Conservation (phyloP, 2,113 vertebrate genomes). For the Ammodytes marinus region DNA sequence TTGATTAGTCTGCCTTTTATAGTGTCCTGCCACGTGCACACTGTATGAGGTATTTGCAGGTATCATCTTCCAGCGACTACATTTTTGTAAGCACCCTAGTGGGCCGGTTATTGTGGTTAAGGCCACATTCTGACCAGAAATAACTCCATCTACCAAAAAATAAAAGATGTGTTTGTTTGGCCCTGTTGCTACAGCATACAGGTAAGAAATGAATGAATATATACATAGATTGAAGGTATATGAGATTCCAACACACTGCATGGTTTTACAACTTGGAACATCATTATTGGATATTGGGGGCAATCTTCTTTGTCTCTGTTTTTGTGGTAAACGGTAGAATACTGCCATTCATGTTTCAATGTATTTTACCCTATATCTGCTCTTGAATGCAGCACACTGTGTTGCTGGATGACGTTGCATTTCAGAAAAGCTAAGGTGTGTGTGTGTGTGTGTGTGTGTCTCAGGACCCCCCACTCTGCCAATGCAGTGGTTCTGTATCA, state of each 20-base stretch:
- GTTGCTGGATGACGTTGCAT: not conserved
- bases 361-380: not conserved
- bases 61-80: conserved; percentile 32
- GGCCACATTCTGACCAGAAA: conserved; percentile 1
- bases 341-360: not conserved
- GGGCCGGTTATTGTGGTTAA: conserved; percentile 30
- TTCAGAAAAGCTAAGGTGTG: not conserved
- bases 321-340: not conserved
- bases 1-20: conserved; percentile 20
- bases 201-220: not conserved
- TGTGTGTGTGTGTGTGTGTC: not conserved
- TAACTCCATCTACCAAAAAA: not conserved
- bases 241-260: not conserved
- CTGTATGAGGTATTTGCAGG: conserved; percentile 18
- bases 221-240: not conserved
- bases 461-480: not conserved
- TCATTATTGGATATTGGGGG: not conserved
- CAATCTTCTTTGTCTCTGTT: not conserved
- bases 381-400: not conserved
- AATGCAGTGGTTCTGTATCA: not conserved
- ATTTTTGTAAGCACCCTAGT: conserved; percentile 22
- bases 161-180: not conserved
- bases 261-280: not conserved
- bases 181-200: not conserved
- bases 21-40: not conserved